These are phyloP conservation scores for Drosophila ohnishii DNA, from an alignment of 1,140 invertebrate species.

Conservation along the genomic window DNA sequence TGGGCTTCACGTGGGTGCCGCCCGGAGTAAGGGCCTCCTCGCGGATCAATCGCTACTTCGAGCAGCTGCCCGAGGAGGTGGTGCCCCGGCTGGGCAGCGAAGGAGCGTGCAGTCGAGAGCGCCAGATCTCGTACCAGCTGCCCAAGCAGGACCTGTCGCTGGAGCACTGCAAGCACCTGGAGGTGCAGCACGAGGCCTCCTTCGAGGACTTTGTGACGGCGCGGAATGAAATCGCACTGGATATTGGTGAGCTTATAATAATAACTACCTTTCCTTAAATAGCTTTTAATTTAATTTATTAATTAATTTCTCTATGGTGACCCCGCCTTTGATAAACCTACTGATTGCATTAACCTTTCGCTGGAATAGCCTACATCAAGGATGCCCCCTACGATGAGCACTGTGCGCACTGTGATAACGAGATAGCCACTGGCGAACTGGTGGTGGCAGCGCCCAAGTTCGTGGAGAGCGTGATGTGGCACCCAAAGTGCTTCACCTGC, in stretches of 20 bases:
- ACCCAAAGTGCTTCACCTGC: constrained; percentile 95
- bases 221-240: constrained; percentile 96
- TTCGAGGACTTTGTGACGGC: constrained; percentile 96
- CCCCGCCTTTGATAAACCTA: not conserved
- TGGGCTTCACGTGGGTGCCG: constrained; percentile 92
- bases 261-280: not conserved
- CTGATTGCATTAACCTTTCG: constrained; percentile 4
- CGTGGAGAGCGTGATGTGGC: constrained; percentile 88
- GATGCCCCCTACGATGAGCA: constrained; percentile 81
- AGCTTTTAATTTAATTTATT: not conserved
- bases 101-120: constrained; percentile 91
- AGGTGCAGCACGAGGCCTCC: constrained; percentile 88
- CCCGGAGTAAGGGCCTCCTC: constrained; percentile 88
- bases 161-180: constrained; percentile 94
- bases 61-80: constrained; percentile 89
- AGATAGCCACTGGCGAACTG: constrained; percentile 84
- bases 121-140: constrained; percentile 93
- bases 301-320: not conserved
- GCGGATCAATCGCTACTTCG: constrained; percentile 89
- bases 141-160: constrained; percentile 97
- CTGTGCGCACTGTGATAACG: constrained; percentile 84
- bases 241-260: constrained; percentile 88
- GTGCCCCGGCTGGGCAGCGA: constrained; percentile 90
- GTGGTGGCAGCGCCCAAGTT: constrained; percentile 84
- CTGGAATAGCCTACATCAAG: constrained; percentile 73